phyloP scores from a whole-genome alignment of 1,140 invertebrate genomes.

The Drosophila pachea region DNA sequence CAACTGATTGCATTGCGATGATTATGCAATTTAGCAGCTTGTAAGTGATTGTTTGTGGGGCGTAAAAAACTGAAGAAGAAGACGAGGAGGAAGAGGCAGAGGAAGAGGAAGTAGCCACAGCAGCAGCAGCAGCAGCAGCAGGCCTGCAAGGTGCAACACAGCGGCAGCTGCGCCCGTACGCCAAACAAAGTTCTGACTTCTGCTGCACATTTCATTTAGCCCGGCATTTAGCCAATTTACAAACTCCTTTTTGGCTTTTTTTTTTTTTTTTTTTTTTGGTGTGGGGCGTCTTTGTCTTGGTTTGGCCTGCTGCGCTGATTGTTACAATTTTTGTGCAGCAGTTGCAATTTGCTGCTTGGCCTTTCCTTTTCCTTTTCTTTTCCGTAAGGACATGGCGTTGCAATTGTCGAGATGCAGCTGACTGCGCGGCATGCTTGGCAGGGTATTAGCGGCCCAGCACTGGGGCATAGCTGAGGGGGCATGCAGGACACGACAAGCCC shows the following conservation, averaged over 20 bases:
- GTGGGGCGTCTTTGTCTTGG: too few relatives aligned
- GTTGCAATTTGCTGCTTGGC: slow-evolving; percentile 37
- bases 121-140: slow-evolving; percentile 54
- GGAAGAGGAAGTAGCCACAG: slow-evolving; percentile 7
- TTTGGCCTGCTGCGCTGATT: slow-evolving; percentile 57
- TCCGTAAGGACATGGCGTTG: slow-evolving; percentile 32
- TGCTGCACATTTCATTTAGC: slow-evolving; percentile 67
- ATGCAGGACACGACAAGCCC: too few relatives aligned
- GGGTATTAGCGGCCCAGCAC: too few relatives aligned
- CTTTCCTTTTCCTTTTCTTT: slow-evolving; percentile 27
- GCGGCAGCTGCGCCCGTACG: slow-evolving; percentile 52
- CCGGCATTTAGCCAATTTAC: slow-evolving; percentile 53
- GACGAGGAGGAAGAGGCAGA: not conserved
- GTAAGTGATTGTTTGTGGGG: slow-evolving; percentile 77
- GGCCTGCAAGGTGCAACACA: slow-evolving; percentile 64
- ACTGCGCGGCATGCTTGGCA: not conserved
- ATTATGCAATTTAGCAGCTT: slow-evolving; percentile 78
- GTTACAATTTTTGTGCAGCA: slow-evolving; percentile 72
- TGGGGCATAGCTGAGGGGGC: too few relatives aligned
- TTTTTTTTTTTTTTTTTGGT: slow-evolving; percentile 13
- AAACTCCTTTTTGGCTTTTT: slow-evolving; percentile 23
- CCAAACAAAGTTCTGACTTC: slow-evolving; percentile 50
- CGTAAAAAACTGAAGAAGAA: slow-evolving; percentile 27
- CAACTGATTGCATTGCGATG: slow-evolving; percentile 66
- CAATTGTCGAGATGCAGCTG: not conserved